Conservation (phyloP, 2,113 vertebrate species). For the Catharus fuscescens region DNA sequence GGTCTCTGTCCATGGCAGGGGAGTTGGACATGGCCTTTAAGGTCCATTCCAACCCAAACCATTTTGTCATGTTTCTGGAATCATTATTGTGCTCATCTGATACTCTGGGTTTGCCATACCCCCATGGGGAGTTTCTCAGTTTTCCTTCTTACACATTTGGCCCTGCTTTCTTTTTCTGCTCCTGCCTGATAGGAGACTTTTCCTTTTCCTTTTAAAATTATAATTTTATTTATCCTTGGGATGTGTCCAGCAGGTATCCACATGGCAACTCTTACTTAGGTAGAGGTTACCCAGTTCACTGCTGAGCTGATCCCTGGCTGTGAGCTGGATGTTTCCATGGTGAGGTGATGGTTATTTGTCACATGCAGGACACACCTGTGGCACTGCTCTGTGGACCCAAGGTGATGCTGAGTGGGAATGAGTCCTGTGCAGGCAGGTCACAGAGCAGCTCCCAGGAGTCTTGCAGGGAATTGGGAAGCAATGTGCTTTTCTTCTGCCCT, state of each 20-base stretch:
- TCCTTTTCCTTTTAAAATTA: neutral
- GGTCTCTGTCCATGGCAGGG: neutral
- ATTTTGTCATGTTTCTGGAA: neutral
- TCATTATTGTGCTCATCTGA: rapidly evolving
- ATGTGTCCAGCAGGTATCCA: neutral
- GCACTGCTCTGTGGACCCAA: neutral
- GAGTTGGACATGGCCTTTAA: neutral
- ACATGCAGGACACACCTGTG: rapidly evolving
- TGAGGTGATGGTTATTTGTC: neutral
- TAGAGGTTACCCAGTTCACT: neutral
- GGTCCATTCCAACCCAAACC: neutral
- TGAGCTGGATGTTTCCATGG: neutral
- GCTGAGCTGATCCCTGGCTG: neutral
- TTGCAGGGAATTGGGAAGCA: neutral
- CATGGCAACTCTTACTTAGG: neutral
- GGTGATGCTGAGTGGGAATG: neutral
- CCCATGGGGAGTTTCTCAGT: neutral
- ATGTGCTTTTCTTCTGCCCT: neutral
- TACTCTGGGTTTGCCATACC: neutral
- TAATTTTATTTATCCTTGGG: neutral
- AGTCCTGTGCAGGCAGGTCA: neutral
- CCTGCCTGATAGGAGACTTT: neutral
- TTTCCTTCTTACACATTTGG: rapidly evolving
- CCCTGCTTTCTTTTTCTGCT: neutral
- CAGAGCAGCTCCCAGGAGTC: rapidly evolving